phyloP scores from a whole-genome alignment of 37 sponge, comb jelly and placozoan genomes.

The Axinella damicornis region DNA sequence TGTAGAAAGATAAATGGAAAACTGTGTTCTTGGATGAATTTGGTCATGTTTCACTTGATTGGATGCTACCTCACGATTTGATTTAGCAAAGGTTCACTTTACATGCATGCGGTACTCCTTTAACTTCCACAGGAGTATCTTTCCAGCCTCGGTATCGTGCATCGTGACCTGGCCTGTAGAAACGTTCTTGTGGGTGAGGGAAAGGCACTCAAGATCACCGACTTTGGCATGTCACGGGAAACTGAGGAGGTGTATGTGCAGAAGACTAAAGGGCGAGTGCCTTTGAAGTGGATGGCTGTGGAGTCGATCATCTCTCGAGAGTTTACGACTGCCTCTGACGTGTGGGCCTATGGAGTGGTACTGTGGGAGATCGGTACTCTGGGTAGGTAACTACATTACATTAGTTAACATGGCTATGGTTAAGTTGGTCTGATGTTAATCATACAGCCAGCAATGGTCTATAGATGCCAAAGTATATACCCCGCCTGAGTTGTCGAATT shows the following conservation, averaged over 20 bases:
- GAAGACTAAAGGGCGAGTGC: slow-evolving; percentile 74
- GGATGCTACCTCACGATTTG: too few species aligned
- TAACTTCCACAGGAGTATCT: slow-evolving; percentile 62
- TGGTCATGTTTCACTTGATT: too few species aligned
- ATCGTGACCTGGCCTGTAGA: slow-evolving; percentile 82
- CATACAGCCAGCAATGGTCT: too few species aligned
- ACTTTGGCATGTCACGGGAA: slow-evolving; percentile 83
- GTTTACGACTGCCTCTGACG: slow-evolving; percentile 80
- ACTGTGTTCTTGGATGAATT: too few species aligned
- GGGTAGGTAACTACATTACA: slow-evolving; percentile 36
- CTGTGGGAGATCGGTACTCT: slow-evolving; percentile 85
- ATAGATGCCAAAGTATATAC: too few species aligned
- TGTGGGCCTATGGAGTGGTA: slow-evolving; percentile 81
- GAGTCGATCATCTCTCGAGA: slow-evolving; percentile 76
- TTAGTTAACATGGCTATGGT: too few species aligned
- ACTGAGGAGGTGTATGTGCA: slow-evolving; percentile 76
- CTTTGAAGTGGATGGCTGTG: slow-evolving; percentile 86
- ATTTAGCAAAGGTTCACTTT: too few species aligned
- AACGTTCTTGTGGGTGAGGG: slow-evolving; percentile 74
- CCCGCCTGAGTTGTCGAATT: too few species aligned
- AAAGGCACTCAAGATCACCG: slow-evolving; percentile 80
- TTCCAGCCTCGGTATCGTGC: slow-evolving; percentile 75
- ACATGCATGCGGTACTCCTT: too few species aligned
- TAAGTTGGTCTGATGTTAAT: too few species aligned
- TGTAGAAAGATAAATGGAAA: too few species aligned